These are phyloP conservation scores for Toxonevra muliebris DNA, from an alignment of 2,888 invertebrate species.

Conservation along the genomic window DNA sequence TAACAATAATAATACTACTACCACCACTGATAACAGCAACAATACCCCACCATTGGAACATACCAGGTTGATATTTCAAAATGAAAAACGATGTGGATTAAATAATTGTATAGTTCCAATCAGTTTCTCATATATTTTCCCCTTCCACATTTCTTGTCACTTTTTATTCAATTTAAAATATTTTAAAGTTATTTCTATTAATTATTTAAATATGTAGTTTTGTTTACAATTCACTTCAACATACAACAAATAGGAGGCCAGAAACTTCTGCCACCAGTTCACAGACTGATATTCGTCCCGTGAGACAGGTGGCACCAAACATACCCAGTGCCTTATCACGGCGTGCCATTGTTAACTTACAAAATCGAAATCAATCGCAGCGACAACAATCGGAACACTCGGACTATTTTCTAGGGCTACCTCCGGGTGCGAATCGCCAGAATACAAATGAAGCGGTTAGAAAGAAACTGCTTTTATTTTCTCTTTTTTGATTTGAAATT, in stretches of 20 bases:
- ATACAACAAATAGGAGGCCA: constrained; percentile 41
- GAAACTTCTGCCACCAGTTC: constrained; percentile 28
- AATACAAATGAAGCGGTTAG: background rate
- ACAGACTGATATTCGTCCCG: constrained; percentile 48
- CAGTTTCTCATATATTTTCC: no score
- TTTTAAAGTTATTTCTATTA: background rate
- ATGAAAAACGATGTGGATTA: no score
- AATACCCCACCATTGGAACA: constrained; percentile 15
- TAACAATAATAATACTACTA: constrained; percentile 2
- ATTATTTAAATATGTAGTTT: constrained; percentile 41
- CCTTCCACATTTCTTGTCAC: no score
- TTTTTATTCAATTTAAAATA: background rate
- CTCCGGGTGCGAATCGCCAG: background rate
- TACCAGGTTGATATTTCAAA: constrained; percentile 23
- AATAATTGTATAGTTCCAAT: no score
- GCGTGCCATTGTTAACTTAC: constrained; percentile 45
- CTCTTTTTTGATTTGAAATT: no score
- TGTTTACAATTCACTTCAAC: constrained; percentile 55
- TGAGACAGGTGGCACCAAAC: constrained; percentile 44
- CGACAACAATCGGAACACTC: constrained; percentile 28
- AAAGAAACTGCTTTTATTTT: background rate
- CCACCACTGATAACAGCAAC: constrained; percentile 4
- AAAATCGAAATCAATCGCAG: constrained; percentile 37
- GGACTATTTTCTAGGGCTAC: background rate
- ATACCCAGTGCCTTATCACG: constrained; percentile 44